Base-by-base conservation (phyloP, 2,113 vertebrate species). In the Phalacrocorax pelagicus region DNA sequence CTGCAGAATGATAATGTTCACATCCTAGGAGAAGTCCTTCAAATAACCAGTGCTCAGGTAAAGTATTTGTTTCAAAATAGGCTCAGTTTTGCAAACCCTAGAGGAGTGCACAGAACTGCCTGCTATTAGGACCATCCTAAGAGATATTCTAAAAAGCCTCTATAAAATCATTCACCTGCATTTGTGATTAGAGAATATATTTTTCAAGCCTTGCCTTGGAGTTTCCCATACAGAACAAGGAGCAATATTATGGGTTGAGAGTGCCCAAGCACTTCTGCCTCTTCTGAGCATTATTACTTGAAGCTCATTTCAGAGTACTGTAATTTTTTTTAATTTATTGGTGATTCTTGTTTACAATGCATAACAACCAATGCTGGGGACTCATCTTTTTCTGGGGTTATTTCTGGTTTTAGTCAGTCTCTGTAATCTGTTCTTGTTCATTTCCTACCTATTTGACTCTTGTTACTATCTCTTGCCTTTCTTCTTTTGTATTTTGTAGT, bases 21-120 rank as follows among this genome's bases (percentile, higher is more conserved):
- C 14, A 75, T 98, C 51, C 96, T 99, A 10, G 95, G 97, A 90
- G 98, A 98, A 69, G 77, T 98, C 57, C 98, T 99, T 81, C 98
- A 44, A 65, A 98, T 99, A 90, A 92, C 98, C 80, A 99, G 98
- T 38, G 98, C 98, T 88, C 99, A 99, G 98, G 99, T 99, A 69
- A 69, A 71, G 62, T 38, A 36, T 57, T 80, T 67, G 29, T 49
- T 62, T 91, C 71, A 55, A 80, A 38, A 57, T 5, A 47, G 23
- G 15, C 18, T 79, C 12, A 13, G 27, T n/a, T 95, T 55, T 67
- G 78, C 36, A 47, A 17, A 51, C 38, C 59, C 63, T 79, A 5
- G 40, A 75, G 32, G 32, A 26, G 15, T 26, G 52, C 1, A 2
- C 34, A 86, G 36, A 66, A 21, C 58, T 81, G 40, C 46, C 57